Evolutionary conservation across 2,888 invertebrate genomes (phyloP).

Genomic region (Linnaemya tessellans): DNA sequence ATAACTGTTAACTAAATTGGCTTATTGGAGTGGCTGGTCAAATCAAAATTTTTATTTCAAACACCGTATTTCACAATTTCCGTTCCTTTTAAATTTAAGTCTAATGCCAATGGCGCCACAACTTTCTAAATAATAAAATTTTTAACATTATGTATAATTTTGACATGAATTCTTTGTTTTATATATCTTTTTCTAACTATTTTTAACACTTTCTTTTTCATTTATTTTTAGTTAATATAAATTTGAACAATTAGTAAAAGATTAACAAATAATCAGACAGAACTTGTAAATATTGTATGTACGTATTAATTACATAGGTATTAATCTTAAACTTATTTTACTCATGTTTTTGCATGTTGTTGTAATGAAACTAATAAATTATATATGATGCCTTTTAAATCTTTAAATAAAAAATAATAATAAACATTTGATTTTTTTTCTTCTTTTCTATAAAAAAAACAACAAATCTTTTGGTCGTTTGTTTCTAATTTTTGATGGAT

Average conservation of each 20-base stretch:
- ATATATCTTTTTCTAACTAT: conserved; percentile 52
- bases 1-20: conserved; percentile 44
- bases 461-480: conserved; percentile 43
- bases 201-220: conserved; percentile 44
- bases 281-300: conserved; percentile 70
- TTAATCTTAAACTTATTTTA: conserved; percentile 34
- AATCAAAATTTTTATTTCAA: conserved; percentile 38
- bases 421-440: conserved; percentile 58
- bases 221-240: conserved; percentile 68
- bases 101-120: conserved; percentile 19
- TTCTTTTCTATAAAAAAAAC: conserved; percentile 58
- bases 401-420: conserved; percentile 53
- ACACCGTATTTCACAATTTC: conserved; percentile 75
- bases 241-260: conserved; percentile 46
- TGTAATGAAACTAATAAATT: conserved; percentile 64
- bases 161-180: conserved; percentile 47
- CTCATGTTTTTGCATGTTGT: conserved; percentile 72
- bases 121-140: conserved; percentile 31
- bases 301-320: conserved; percentile 38
- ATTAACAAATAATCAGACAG: conserved; percentile 64
- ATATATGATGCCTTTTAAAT: conserved; percentile 60
- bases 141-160: conserved; percentile 38
- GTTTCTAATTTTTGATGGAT: conserved; percentile 63
- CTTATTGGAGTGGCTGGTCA: conserved; percentile 58
- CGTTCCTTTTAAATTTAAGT: background rate